Evolutionary conservation across 2,888 invertebrate species (phyloP).

Genomic region (Hipparchia sbordonii): DNA sequence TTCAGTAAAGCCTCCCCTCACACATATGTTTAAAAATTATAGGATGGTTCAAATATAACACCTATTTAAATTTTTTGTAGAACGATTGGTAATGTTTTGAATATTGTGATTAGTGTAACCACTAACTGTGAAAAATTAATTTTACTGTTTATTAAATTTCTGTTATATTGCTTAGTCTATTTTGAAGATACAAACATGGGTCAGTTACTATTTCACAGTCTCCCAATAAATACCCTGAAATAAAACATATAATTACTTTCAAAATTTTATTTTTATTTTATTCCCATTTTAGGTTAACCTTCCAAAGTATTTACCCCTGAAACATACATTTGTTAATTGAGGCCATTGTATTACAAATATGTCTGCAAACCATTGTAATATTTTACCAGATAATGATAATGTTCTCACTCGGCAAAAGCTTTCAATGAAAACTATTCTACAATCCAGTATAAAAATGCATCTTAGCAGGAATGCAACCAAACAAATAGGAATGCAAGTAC

Average conservation of each 20-base stretch:
- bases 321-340: constrained; percentile 85
- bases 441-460: constrained; percentile 85
- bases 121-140: too few species aligned
- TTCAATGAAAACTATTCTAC: constrained; percentile 94
- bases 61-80: too few species aligned
- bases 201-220: constrained; percentile 11
- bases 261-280: constrained; percentile 49
- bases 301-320: constrained; percentile 89
- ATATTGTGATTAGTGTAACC: background rate
- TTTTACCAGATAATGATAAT: constrained; percentile 94
- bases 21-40: too few species aligned
- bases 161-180: constrained; percentile 16
- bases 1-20: too few species aligned
- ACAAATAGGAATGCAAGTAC: constrained; percentile 97
- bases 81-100: too few species aligned
- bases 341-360: constrained; percentile 97
- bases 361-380: constrained; percentile 92
- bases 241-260: constrained; percentile 35
- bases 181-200: background rate
- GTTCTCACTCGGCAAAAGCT: constrained; percentile 96
- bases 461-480: constrained; percentile 89
- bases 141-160: background rate
- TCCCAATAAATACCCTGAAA: constrained; percentile 21
- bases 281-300: constrained; percentile 81
- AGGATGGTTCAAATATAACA: too few species aligned